Evolutionary conservation across 1,140 invertebrate species (phyloP).

Genomic region (Phocides pigmalion): DNA sequence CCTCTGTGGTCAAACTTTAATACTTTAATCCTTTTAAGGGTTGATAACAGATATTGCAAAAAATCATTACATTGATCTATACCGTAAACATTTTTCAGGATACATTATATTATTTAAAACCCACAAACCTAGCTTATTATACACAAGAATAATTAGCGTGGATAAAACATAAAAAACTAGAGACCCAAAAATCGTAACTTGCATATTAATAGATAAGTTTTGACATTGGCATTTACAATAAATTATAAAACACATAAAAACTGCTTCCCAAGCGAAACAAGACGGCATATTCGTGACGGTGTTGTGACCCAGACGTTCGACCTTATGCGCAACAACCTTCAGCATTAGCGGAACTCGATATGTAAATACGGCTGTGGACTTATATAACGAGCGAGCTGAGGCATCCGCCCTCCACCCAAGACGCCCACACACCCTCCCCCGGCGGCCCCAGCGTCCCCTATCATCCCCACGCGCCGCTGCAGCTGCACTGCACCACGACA

Average conservation of each 20-base stretch:
- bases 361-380: conserved; percentile 50
- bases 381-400: conserved; percentile 49
- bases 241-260: conserved; percentile 14
- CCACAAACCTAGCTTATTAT: not conserved
- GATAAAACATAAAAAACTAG: not conserved
- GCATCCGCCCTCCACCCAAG: conserved; percentile 44
- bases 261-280: conserved; percentile 2
- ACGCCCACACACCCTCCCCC: conserved; percentile 40
- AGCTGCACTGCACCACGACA: conserved; percentile 62
- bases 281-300: conserved; percentile 28
- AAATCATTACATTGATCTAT: no score
- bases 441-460: conserved; percentile 27
- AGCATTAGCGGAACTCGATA: conserved; percentile 60
- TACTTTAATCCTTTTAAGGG: no score
- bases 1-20: no score
- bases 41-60: no score
- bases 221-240: conserved; percentile 10
- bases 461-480: conserved; percentile 42
- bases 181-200: not conserved
- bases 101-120: not conserved
- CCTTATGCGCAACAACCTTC: conserved; percentile 72
- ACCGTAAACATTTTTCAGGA: no score
- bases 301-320: conserved; percentile 61
- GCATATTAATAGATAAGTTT: not conserved
- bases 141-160: not conserved